Percentiles rank a stretch among this genome's conserved stretches.
Evolutionary conservation across 2,113 vertebrate genomes (phyloP).

Genomic region (Neogobius melanostomus): DNA sequence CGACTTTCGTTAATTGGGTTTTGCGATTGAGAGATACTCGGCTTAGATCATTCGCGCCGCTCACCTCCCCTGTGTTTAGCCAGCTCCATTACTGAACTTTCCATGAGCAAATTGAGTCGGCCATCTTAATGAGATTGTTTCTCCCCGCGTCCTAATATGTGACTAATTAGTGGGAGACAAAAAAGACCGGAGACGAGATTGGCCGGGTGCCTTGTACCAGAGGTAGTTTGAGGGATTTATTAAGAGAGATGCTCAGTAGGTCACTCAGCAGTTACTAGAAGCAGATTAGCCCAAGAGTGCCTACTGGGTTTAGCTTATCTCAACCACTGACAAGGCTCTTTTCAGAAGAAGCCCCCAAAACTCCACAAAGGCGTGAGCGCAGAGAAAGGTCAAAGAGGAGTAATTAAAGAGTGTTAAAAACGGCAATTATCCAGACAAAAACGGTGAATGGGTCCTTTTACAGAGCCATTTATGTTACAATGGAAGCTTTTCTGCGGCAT

Average conservation of each 20-base stretch:
- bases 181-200: constrained; percentile 30
- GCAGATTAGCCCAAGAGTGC: constrained; percentile 8
- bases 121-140: constrained; percentile 68
- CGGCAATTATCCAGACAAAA: background rate
- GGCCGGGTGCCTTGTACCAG: constrained; percentile 36
- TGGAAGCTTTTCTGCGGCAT: background rate
- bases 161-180: constrained; percentile 63
- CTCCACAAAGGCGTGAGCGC: background rate
- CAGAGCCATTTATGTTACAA: background rate
- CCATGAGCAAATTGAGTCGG: constrained; percentile 57
- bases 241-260: constrained; percentile 24
- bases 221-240: constrained; percentile 41
- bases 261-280: constrained; percentile 27
- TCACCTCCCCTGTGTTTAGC: constrained; percentile 42
- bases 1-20: constrained; percentile 46
- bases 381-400: background rate
- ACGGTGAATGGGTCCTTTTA: background rate
- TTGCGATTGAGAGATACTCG: constrained; percentile 38
- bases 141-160: constrained; percentile 63
- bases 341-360: background rate
- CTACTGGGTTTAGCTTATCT: constrained; percentile 1
- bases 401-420: constrained; percentile 1
- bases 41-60: constrained; percentile 39
- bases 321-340: background rate
- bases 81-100: constrained; percentile 56